These are phyloP conservation scores for Tangara arthus DNA, from an alignment of 2,797 vertebrate species.

Conservation along the genomic window DNA sequence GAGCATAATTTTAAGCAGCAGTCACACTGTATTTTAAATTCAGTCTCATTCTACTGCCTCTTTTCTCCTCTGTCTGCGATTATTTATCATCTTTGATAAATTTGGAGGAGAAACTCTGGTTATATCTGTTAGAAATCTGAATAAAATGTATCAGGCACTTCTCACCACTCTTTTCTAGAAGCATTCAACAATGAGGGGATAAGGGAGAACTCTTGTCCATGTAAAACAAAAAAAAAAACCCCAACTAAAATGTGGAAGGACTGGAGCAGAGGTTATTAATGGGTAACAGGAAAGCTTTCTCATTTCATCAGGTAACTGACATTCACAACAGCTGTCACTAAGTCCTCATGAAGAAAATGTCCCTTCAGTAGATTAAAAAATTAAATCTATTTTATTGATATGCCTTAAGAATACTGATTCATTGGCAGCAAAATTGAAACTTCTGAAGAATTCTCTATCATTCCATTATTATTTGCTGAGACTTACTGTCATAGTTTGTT, in stretches of 20 bases:
- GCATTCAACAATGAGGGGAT: neutral
- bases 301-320: neutral
- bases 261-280: neutral
- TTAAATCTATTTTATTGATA: neutral
- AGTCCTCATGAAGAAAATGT: neutral
- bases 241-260: neutral
- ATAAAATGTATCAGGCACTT: neutral
- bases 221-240: neutral
- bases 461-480: neutral
- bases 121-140: neutral
- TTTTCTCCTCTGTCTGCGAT: neutral
- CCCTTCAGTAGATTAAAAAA: neutral
- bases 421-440: neutral
- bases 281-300: neutral
- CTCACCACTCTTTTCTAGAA: neutral
- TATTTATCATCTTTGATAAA: neutral
- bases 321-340: neutral
- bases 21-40: neutral
- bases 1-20: neutral
- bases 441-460: neutral
- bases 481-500: neutral
- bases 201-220: neutral
- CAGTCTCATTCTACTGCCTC: neutral
- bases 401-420: neutral
- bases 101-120: neutral